phyloP scores from a whole-genome alignment of 2,113 vertebrate species.

The Lagopus leucura region DNA sequence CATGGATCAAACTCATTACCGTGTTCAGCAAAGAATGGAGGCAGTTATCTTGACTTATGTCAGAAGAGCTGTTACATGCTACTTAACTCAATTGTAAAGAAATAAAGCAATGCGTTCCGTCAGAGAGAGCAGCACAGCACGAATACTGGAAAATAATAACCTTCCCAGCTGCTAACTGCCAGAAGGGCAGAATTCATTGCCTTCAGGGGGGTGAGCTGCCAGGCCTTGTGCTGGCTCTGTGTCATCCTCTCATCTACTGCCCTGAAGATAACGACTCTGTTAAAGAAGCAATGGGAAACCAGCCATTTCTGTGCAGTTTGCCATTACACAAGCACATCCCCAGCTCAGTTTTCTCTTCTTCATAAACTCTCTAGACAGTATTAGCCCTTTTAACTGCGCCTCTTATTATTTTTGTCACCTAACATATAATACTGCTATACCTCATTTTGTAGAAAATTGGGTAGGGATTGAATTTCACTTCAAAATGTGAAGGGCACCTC shows the following conservation, averaged over 20 bases:
- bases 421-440: background rate
- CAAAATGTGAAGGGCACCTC: background rate
- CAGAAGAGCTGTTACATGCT: background rate
- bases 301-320: background rate
- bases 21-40: background rate
- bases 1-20: background rate
- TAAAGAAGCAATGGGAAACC: background rate
- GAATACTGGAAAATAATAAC: background rate
- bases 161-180: background rate
- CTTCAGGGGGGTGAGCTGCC: background rate
- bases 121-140: background rate
- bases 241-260: background rate
- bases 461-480: conserved; percentile 5
- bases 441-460: background rate
- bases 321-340: conserved; percentile 23
- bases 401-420: conserved; percentile 26
- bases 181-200: background rate
- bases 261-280: background rate
- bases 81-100: background rate
- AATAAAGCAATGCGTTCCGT: background rate
- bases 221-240: background rate
- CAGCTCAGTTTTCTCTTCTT: background rate
- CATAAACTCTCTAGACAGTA: background rate
- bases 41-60: background rate
- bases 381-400: background rate